Evolutionary conservation across 2,113 vertebrate genomes (phyloP).

Genomic region (Empidonax alnorum): DNA sequence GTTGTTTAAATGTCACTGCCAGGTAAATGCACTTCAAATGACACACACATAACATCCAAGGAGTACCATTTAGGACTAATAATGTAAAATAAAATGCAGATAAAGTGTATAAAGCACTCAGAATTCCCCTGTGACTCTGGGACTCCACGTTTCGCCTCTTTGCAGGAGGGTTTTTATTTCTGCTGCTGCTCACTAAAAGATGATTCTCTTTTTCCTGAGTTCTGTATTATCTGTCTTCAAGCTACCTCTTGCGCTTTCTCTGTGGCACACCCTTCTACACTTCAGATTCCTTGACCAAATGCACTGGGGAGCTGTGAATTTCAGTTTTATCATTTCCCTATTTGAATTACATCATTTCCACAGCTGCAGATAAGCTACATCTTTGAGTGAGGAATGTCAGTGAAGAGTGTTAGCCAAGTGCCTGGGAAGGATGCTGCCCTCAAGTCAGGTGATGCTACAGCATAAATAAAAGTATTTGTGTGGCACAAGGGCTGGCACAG

Average conservation of each 20-base stretch:
- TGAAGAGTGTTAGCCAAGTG: neutral
- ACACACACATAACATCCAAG: neutral
- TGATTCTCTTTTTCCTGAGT: neutral
- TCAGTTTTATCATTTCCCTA: neutral
- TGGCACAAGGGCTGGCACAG: neutral
- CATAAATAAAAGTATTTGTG: neutral
- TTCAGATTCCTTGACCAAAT: neutral
- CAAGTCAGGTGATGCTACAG: neutral
- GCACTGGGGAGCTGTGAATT: neutral
- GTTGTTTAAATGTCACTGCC: neutral
- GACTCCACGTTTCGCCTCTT: neutral
- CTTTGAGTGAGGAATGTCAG: neutral
- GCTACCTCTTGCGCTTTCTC: neutral
- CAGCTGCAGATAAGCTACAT: neutral
- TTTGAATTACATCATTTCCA: neutral
- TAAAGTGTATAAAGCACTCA: neutral
- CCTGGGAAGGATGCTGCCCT: neutral
- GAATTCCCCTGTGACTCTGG: neutral
- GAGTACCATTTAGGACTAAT: neutral
- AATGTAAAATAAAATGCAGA: neutral
- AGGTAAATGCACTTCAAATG: neutral
- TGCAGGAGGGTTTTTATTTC: neutral
- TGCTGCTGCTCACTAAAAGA: neutral
- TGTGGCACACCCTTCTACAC: neutral
- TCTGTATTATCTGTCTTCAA: neutral